Evolutionary conservation across 1,140 invertebrate species (phyloP), one percentile per base, ranked within the genome.

Genomic region (Calephelis virginiensis): DNA sequence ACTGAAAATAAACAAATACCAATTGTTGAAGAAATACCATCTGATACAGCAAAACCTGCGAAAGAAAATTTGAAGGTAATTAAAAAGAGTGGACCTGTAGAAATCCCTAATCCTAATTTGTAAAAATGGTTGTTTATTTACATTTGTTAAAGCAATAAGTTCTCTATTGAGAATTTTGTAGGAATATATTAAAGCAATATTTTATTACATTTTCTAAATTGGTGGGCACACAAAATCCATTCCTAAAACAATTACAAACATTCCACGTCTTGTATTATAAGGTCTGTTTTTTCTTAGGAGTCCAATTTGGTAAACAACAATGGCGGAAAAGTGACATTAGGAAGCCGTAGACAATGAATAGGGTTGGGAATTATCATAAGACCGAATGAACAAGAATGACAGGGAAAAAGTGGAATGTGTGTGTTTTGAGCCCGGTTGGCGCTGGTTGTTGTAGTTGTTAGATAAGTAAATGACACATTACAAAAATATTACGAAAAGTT

Each of bases 61-160:
- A 88, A 90, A 59, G 92, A 93, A 71, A 92, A 86, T 66, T 81
- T 94, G 40, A 93, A 93, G 81, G 92, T 94, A 7, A 94, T 93
- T 60, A 93, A 90, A 69, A 93, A 92, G 70, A 90, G 86, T 70
- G 93, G 92, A 40, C 90, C 89, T 6, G 77, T 80, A 38, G 90
- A 90, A 72, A 91, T 91, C n/a, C 90, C 86, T 53, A 81, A 84
- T 70, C 88, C 85, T 62, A 75, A 75, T 63, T 11, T 75, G 63
- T 81, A 75, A 78, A 28, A 17, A 17, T 53, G 43, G 49, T 59
- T 38, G 45, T 28, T 43, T 53, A 56, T 28, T 37, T 65, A 56
- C 40, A 40, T 37, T 13, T 45, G 45, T 63, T 63, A 63, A 63
- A 47, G 17, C 5, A 47, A 47, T 47, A 28, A 46, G 45, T 46